A percentile compares a stretch with the other conserved stretches of the same genome.
phyloP scores from a whole-genome alignment of 2,797 vertebrate species.

The Enteromius treurensis region DNA sequence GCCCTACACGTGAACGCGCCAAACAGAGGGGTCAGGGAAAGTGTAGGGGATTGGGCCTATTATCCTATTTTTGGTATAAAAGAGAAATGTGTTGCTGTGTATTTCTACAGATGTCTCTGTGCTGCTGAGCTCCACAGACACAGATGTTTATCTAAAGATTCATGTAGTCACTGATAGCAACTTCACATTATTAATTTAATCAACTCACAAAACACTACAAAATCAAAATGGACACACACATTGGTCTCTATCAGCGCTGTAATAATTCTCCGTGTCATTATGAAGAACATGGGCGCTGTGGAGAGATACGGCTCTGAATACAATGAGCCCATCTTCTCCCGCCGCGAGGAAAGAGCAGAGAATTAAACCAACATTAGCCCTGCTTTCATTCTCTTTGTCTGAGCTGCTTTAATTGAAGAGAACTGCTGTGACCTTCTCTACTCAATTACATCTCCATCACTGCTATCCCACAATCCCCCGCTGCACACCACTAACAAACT shows the following conservation, averaged over 20 bases:
- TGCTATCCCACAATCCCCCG: constrained; percentile 27
- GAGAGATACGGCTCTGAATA: constrained; percentile 14
- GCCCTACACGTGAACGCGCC: too few relatives aligned
- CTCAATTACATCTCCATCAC: constrained; percentile 77
- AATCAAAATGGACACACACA: neutral
- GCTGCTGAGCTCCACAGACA: too few relatives aligned
- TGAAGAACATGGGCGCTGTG: neutral
- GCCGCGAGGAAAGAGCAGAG: constrained; percentile 56
- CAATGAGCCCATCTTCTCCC: constrained; percentile 25
- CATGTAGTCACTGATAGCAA: neutral
- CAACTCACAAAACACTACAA: neutral
- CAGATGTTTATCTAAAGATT: neutral
- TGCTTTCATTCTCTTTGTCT: constrained; percentile 63
- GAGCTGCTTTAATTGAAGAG: constrained; percentile 76
- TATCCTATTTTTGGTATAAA: too few relatives aligned
- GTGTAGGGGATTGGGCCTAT: too few relatives aligned
- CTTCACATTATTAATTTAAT: too few relatives aligned
- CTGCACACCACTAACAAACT: neutral
- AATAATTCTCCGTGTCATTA: neutral
- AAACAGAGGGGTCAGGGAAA: too few relatives aligned
- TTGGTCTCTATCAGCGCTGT: neutral
- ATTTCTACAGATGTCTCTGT: too few relatives aligned
- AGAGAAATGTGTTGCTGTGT: too few relatives aligned
- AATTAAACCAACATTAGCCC: constrained; percentile 70
- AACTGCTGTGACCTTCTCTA: constrained; percentile 82